phyloP scores from a whole-genome alignment of 1,140 invertebrate genomes.

The Archegozetes longisetosus region DNA sequence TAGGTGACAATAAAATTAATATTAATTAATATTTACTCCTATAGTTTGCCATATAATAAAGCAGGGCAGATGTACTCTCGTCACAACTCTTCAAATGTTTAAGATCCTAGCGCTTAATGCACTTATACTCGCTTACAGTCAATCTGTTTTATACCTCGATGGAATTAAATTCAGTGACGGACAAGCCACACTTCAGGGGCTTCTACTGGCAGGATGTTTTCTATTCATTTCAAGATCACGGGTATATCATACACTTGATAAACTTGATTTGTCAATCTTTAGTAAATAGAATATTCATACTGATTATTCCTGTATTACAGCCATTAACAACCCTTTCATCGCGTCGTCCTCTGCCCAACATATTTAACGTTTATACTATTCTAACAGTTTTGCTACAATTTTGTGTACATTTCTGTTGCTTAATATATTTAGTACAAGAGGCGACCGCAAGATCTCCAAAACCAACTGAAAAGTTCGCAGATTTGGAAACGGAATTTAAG shows the following conservation, averaged over 20 bases:
- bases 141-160: slow-evolving; percentile 94
- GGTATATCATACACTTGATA: slow-evolving; percentile 35
- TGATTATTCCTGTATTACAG: too few relatives aligned
- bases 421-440: slow-evolving; percentile 74
- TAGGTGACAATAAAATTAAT: not conserved
- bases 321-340: slow-evolving; percentile 83
- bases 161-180: slow-evolving; percentile 95
- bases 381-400: slow-evolving; percentile 90
- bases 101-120: slow-evolving; percentile 99
- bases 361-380: slow-evolving; percentile 96
- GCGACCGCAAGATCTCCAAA: slow-evolving; percentile 30
- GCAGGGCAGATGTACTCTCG: slow-evolving; percentile 94
- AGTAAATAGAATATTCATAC: too few relatives aligned
- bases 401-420: slow-evolving; percentile 75
- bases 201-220: slow-evolving; percentile 87
- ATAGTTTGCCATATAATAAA: slow-evolving; percentile 97
- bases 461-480: slow-evolving; percentile 30
- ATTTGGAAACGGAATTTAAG: slow-evolving; percentile 74
- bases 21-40: too few relatives aligned
- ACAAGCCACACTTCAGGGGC: slow-evolving; percentile 76
- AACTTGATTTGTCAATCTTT: not conserved
- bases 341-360: slow-evolving; percentile 89
- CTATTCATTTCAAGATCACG: slow-evolving; percentile 96
- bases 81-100: slow-evolving; percentile 99
- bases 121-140: slow-evolving; percentile 90